These are phyloP conservation scores for Phoxinus phoxinus DNA, from an alignment of 2,113 vertebrate species.

Conservation along the genomic window DNA sequence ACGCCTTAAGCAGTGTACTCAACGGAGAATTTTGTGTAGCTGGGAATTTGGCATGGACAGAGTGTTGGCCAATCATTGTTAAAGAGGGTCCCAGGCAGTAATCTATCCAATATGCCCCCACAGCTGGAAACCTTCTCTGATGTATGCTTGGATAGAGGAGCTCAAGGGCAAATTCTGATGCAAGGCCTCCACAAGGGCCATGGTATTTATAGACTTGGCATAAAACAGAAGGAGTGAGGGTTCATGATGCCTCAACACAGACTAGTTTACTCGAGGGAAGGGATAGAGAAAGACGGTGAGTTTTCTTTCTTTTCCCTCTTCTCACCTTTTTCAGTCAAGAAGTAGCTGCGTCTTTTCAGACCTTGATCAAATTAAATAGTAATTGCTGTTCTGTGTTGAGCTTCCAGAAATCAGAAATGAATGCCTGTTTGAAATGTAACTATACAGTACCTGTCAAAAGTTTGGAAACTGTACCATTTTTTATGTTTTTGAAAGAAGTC, in stretches of 20 bases:
- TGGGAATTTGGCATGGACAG: neutral
- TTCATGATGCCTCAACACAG: conserved; percentile 14
- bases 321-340: neutral
- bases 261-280: neutral
- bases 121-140: conserved; percentile 42
- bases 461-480: too few species aligned
- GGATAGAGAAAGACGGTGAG: neutral
- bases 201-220: conserved; percentile 49
- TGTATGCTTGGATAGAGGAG: conserved; percentile 27
- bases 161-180: conserved; percentile 33
- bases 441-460: too few species aligned
- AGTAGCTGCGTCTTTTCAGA: neutral
- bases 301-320: neutral
- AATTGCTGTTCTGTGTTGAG: conserved; percentile 10
- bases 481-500: too few species aligned
- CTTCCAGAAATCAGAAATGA: neutral
- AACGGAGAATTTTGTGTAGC: neutral
- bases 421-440: neutral
- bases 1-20: conserved; percentile 10
- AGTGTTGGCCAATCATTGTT: conserved; percentile 19
- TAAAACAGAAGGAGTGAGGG: neutral
- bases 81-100: conserved; percentile 9
- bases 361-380: neutral
- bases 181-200: conserved; percentile 4
- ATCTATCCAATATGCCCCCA: conserved; percentile 35